phyloP scores from a whole-genome alignment of 2,888 invertebrate species.

The Bombylius discolor region DNA sequence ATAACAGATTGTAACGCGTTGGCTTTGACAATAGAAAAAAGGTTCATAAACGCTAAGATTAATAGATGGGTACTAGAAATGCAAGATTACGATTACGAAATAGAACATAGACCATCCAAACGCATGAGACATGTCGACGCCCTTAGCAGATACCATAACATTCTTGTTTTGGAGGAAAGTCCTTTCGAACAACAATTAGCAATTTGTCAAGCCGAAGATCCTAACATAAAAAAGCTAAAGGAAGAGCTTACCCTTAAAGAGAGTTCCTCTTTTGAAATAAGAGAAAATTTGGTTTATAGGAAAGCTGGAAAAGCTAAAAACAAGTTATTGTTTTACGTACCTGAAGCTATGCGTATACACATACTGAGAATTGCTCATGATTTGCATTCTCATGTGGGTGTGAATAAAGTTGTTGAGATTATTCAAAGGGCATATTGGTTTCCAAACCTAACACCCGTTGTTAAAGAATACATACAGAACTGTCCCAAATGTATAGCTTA shows the following conservation, averaged over 20 bases:
- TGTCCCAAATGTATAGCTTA: background rate
- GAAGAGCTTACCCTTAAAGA: background rate
- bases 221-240: background rate
- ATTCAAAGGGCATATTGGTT: slow-evolving; percentile 16
- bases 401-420: slow-evolving; percentile 2
- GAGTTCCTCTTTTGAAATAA: background rate
- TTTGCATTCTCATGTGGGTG: slow-evolving; percentile 5
- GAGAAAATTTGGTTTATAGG: slow-evolving; percentile 3
- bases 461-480: background rate
- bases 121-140: no score
- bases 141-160: background rate
- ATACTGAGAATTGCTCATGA: background rate
- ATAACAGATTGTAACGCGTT: no score
- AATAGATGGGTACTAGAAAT: no score
- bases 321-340: slow-evolving; percentile 8
- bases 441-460: slow-evolving; percentile 2
- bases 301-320: background rate
- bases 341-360: background rate
- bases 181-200: slow-evolving; percentile 9
- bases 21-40: no score
- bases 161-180: slow-evolving; percentile 7
- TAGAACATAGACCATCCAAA: no score
- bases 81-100: no score
- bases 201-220: slow-evolving; percentile 3
- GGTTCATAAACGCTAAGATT: no score